Evolutionary conservation across 2,113 vertebrate species (phyloP).

Genomic region (Tympanuchus pallidicinctus): DNA sequence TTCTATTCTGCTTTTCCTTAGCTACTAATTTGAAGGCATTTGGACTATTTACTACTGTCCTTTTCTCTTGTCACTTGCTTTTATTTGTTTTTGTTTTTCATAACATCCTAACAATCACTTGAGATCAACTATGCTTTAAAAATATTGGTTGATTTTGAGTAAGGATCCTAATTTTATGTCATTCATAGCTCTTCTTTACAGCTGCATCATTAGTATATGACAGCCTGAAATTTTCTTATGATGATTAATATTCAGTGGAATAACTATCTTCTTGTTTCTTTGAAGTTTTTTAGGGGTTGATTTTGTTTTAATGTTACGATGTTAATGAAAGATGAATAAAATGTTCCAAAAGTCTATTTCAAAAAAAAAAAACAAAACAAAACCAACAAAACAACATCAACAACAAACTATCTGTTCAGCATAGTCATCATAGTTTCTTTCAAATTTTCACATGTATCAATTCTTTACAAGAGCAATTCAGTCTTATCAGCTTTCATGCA

Average conservation of each 20-base stretch:
- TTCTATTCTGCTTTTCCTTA: background rate
- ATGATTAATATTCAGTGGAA: background rate
- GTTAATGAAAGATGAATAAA: background rate
- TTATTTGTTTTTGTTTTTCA: background rate
- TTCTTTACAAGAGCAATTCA: conserved; percentile 31
- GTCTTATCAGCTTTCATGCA: conserved; percentile 24
- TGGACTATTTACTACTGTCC: background rate
- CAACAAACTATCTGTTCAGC: background rate
- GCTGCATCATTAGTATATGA: background rate
- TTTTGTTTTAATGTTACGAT: background rate
- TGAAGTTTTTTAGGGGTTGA: background rate
- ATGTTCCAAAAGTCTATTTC: accelerated
- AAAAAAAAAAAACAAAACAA: background rate
- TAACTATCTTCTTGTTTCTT: background rate
- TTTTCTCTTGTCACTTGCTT: background rate
- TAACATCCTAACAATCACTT: background rate
- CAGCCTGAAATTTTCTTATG: conserved; percentile 10
- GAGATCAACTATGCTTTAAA: background rate
- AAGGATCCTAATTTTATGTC: background rate
- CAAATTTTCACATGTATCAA: background rate
- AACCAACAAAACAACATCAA: too few species aligned
- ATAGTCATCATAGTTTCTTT: background rate
- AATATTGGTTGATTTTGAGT: background rate
- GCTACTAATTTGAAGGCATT: background rate
- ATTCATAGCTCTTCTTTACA: conserved; percentile 5